phyloP scores from a whole-genome alignment of 2,888 invertebrate genomes.

The Yponomeuta malinellus region DNA sequence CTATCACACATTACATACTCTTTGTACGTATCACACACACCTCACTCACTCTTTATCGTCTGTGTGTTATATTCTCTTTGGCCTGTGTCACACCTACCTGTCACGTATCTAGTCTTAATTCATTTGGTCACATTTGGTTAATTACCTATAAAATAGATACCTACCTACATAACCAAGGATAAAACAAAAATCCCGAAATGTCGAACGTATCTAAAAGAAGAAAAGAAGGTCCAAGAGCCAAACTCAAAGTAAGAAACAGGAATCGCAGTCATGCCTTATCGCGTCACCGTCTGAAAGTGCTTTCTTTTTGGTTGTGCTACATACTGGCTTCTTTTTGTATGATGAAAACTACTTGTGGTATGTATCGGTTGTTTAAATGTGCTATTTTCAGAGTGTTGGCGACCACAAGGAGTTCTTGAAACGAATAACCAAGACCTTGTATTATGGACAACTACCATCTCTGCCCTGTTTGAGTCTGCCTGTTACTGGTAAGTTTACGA shows the following conservation, averaged over 20 bases:
- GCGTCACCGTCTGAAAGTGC: background rate
- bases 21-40: no score
- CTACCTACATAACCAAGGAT: constrained; percentile 10
- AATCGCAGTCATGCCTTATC: background rate
- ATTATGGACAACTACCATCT: constrained; percentile 88
- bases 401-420: constrained; percentile 87
- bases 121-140: constrained; percentile 22
- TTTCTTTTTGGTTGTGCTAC: background rate
- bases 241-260: constrained; percentile 63
- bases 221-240: constrained; percentile 64
- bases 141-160: background rate
- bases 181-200: constrained; percentile 31
- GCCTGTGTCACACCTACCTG: no score
- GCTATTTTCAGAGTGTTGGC: constrained; percentile 72
- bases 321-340: background rate
- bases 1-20: no score
- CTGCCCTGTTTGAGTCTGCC: constrained; percentile 84
- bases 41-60: no score
- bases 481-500: constrained; percentile 81
- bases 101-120: no score
- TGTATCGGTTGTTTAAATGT: background rate
- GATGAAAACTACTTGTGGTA: background rate
- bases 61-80: no score
- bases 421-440: constrained; percentile 90
- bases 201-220: constrained; percentile 72